Base-by-base conservation (phyloP, 2,113 vertebrate genomes). In the Leptosomus discolor region DNA sequence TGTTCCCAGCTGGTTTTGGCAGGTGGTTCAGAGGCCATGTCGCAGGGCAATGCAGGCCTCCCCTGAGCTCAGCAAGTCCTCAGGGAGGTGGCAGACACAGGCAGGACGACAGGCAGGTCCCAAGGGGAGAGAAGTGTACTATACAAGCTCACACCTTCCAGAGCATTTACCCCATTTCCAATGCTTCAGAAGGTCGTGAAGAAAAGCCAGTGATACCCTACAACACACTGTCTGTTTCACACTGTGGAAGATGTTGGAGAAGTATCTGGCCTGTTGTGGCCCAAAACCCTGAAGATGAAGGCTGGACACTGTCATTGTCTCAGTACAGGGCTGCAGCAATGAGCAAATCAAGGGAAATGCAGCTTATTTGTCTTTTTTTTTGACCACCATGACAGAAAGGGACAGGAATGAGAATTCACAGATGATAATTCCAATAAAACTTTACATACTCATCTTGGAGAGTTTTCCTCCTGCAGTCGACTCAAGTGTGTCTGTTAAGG, bases 391-490 rank as follows among this genome's bases (percentile, higher is more conserved):
- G 23, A 68, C 37, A 80, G n/a, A 86, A 90, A 76, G n/a, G 13
- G 39, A 46, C 37, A 67, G 17, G 24, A 86, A 81, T 81, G 34
- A 64, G 24, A 64, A 60, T 32, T 43, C 34, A 48, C 26, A 56
- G 34, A 17, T 45, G 7, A 32, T 12, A 34, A 82, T n/a, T 51
- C 23, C 0, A 15, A 24, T 43, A 5, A 63, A 36, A 87, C 30
- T 74, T 70, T 34, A 78, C 23, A 48, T 8, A 20, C 4, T 36
- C 13, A 2, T 17, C 21, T 9, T 26, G 23, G 17, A 81, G 29
- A 84, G 5, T 61, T 84, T 76, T 29, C 65, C 41, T 69, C 34
- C 29, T 61, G 8, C 0, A 0, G 9, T 51, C 12, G 7, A 34
- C 32, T 37, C 36, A 29, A 39, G 29, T 5, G 37, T 27, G 21